Base-by-base conservation (phyloP, 2,113 vertebrate species). In the Enhydra lutris region DNA sequence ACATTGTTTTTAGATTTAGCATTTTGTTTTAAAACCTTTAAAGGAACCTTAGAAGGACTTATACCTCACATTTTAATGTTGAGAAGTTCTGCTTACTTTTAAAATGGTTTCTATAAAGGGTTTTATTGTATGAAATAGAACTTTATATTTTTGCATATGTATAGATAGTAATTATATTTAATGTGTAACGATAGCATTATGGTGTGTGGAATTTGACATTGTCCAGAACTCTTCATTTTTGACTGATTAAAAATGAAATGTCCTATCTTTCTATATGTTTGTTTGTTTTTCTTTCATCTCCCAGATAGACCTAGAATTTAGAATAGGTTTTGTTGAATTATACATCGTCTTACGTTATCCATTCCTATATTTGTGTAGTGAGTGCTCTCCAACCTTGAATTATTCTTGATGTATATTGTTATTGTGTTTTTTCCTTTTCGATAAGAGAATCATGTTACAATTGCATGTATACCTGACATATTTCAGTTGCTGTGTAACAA, bases 61-160 rank as follows among this genome's bases (percentile, higher is more conserved):
- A 98, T 39, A 78, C 98, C 98, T 99, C 98, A 95, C 50, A 96
- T 98, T 63, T 97, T 96, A 63, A 95, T 95, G 93, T 91, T 92
- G 94, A 96, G 98, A 98, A 97, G 98, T 98, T 98, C 97, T 97
- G 93, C 86, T 96, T 98, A 98, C 91, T 98, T 97, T 98, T 98
- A 98, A 98, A 98, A 91, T 95, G 97, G 96, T 99, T 98, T 98
- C 98, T 98, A 94, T 98, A 97, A 96, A 96, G 89, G 98, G 97
- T 99, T 98, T 98, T 98, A 96, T 57, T 98, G 98, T 98, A 96
- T 92, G 97, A 98, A 98, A 98, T 96, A 98, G 98, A 98, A 98
- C 98, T 96, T 98, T 98, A 97, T 98, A 98, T 99, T 99, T 99
- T 98, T 99, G 98, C 98, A 98, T 98, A 98, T 98, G 97, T 97